phyloP scores from a whole-genome alignment of 2,113 vertebrate genomes.

The Pangasianodon gigas region DNA sequence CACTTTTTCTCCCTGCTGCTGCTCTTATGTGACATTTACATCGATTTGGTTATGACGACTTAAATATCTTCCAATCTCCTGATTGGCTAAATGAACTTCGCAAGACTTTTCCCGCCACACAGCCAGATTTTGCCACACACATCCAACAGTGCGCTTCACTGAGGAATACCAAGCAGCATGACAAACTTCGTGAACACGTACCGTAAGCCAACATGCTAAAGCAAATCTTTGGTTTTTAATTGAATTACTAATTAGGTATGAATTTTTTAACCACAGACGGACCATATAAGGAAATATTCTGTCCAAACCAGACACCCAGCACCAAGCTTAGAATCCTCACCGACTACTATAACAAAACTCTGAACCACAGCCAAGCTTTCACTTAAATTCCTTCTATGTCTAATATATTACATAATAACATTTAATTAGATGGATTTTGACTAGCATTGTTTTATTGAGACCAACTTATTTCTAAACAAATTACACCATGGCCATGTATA shows the following conservation, averaged over 20 bases:
- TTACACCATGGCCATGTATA: neutral
- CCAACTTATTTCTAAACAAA: neutral
- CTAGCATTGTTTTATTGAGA: neutral
- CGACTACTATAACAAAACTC: too few species aligned
- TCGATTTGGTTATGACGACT: neutral
- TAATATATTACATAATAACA: too few species aligned
- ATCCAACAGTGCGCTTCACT: neutral
- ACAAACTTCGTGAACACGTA: neutral
- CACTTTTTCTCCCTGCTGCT: neutral
- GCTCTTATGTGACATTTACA: neutral
- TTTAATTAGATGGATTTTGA: neutral
- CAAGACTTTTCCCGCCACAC: neutral
- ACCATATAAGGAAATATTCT: neutral
- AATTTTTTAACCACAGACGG: neutral
- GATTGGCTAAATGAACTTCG: neutral
- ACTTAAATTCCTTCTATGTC: too few species aligned
- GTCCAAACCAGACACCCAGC: neutral
- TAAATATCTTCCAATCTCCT: neutral
- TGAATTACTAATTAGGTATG: neutral
- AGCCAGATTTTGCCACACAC: neutral
- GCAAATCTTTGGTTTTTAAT: constrained; percentile 9
- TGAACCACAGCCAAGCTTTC: too few species aligned
- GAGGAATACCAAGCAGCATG: neutral
- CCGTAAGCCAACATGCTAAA: neutral
- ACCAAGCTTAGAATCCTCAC: neutral